Percentiles rank a stretch among this genome's conserved stretches.
phyloP scores from a whole-genome alignment of 2,113 vertebrate genomes.

The Gorilla gorilla region DNA sequence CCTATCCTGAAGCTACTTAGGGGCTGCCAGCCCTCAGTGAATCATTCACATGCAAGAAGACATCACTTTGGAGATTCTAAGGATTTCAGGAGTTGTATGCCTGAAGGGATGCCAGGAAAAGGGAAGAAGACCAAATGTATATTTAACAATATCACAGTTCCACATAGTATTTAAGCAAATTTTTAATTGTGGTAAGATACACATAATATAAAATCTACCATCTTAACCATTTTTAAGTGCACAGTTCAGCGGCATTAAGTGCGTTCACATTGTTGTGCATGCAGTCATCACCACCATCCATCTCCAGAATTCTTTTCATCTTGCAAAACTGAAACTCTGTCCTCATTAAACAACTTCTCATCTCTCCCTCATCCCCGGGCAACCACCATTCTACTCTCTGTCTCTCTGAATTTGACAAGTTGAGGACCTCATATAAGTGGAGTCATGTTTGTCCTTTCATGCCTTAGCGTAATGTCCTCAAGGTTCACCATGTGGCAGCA shows the following conservation, averaged over 20 bases:
- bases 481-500: neutral
- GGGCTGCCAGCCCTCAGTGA: neutral
- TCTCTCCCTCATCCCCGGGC: neutral
- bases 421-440: neutral
- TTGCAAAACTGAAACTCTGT: neutral
- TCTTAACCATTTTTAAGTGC: too few species aligned
- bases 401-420: neutral
- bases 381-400: neutral
- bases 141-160: neutral
- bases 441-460: neutral
- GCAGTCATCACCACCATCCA: neutral
- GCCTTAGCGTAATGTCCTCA: neutral
- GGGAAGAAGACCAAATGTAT: neutral
- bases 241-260: neutral
- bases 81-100: neutral
- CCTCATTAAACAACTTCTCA: neutral
- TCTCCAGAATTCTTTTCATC: neutral
- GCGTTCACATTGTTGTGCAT: neutral
- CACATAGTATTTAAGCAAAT: neutral
- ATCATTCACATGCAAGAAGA: neutral
- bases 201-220: neutral
- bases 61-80: neutral
- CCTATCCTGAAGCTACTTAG: neutral
- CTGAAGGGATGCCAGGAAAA: neutral
- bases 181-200: neutral